phyloP scores from a whole-genome alignment of 2,113 vertebrate genomes.

The Eleginops maclovinus region DNA sequence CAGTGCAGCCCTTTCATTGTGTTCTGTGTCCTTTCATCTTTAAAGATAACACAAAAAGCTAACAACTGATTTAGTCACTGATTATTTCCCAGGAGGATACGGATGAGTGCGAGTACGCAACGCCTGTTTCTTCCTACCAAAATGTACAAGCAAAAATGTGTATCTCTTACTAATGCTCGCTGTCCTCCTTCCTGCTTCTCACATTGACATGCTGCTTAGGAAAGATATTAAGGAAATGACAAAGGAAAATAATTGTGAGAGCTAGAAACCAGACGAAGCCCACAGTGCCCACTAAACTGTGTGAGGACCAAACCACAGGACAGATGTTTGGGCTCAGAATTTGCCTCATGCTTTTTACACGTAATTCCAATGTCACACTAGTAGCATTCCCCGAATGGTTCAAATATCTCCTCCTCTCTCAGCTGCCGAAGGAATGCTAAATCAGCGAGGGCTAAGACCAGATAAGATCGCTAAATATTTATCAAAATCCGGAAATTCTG shows the following conservation, averaged over 20 bases:
- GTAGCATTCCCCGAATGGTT: slow-evolving; percentile 74
- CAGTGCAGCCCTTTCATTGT: slow-evolving; percentile 77
- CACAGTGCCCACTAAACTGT: slow-evolving; percentile 34
- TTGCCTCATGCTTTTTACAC: slow-evolving; percentile 49
- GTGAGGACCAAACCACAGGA: slow-evolving; percentile 48
- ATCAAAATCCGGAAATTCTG: slow-evolving; percentile 37
- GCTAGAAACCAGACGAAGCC: slow-evolving; percentile 6
- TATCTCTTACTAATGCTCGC: slow-evolving; percentile 25
- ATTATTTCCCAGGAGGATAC: slow-evolving; percentile 71
- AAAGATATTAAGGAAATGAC: slow-evolving; percentile 52
- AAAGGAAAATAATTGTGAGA: slow-evolving; percentile 26
- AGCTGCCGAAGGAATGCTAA: slow-evolving; percentile 64
- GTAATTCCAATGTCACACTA: slow-evolving; percentile 69
- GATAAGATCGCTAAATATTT: slow-evolving; percentile 39
- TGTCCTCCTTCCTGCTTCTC: slow-evolving; percentile 22
- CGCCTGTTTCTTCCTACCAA: slow-evolving; percentile 47
- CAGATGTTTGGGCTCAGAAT: slow-evolving; percentile 74
- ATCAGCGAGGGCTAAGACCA: slow-evolving; percentile 50
- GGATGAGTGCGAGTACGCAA: slow-evolving; percentile 64
- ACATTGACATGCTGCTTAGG: slow-evolving; percentile 7
- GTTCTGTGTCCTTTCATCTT: slow-evolving; percentile 77
- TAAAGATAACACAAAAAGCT: slow-evolving; percentile 77
- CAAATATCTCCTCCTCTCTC: slow-evolving; percentile 70
- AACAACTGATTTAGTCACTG: slow-evolving; percentile 71
- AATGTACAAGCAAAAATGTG: slow-evolving; percentile 32